These are phyloP conservation scores for Paramormyrops hopkinsi DNA, from an alignment of 2,797 vertebrate genomes.

Conservation along the genomic window DNA sequence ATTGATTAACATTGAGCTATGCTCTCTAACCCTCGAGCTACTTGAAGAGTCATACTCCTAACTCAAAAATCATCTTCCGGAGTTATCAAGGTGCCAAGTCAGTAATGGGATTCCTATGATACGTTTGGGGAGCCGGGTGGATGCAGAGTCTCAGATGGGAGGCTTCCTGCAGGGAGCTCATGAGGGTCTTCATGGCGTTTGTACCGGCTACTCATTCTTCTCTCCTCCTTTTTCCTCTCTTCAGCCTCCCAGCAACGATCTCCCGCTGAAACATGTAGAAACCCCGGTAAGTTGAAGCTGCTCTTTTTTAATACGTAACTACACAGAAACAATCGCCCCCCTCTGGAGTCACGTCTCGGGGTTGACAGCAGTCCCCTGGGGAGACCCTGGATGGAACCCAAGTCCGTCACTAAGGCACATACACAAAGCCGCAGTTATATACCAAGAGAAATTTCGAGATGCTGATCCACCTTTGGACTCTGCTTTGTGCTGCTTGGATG, in stretches of 20 bases:
- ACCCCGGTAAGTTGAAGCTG: constrained; percentile 65
- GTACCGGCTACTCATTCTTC: background rate
- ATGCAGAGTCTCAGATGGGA: background rate
- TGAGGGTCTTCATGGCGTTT: background rate
- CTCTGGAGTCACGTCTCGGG: background rate
- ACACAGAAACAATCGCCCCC: background rate
- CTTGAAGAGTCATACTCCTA: background rate
- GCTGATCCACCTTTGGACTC: background rate
- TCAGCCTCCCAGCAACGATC: constrained; percentile 70
- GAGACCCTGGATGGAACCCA: background rate
- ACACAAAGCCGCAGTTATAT: background rate
- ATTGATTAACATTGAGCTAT: background rate
- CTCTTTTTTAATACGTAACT: background rate
- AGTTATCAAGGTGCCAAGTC: background rate
- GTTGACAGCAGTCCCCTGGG: background rate
- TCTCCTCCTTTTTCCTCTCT: constrained; percentile 27
- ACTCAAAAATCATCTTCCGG: background rate
- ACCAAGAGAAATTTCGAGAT: background rate
- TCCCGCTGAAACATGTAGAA: constrained; percentile 75
- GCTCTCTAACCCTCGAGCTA: background rate
- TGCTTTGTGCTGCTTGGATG: background rate
- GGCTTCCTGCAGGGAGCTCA: background rate
- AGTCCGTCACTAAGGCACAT: background rate
- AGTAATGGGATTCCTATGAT: background rate
- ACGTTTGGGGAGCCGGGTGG: background rate